A percentile compares a stretch with the other conserved stretches of the same genome.
phyloP scores from a whole-genome alignment of 2,888 invertebrate species.

The Conomelus anceps region DNA sequence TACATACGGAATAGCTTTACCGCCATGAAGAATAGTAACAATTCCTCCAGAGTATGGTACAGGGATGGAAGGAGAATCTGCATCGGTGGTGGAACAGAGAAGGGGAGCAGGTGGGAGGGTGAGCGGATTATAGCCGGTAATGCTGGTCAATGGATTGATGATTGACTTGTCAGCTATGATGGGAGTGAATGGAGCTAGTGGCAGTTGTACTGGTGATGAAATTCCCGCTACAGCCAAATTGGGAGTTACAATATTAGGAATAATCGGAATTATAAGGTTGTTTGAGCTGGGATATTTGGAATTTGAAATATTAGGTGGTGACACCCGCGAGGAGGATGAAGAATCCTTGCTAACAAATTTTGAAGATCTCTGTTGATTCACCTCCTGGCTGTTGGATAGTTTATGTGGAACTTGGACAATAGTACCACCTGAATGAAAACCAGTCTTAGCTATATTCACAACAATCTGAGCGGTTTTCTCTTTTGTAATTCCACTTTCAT shows the following conservation, averaged over 20 bases:
- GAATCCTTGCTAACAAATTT: slow-evolving; percentile 15
- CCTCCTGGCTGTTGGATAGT: background rate
- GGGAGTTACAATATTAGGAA: slow-evolving; percentile 49
- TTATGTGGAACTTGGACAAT: slow-evolving; percentile 47
- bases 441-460: slow-evolving; percentile 58
- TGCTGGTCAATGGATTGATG: slow-evolving; percentile 31
- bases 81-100: slow-evolving; percentile 40
- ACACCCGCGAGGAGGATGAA: slow-evolving; percentile 13
- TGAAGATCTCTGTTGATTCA: slow-evolving; percentile 45
- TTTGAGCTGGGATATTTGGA: slow-evolving; percentile 45
- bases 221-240: slow-evolving; percentile 47
- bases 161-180: slow-evolving; percentile 24
- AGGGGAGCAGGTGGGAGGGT: slow-evolving; percentile 28
- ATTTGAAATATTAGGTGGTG: slow-evolving; percentile 3
- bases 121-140: slow-evolving; percentile 29
- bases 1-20: slow-evolving; percentile 75
- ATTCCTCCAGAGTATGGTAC: slow-evolving; percentile 47
- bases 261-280: slow-evolving; percentile 51
- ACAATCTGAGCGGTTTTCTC: slow-evolving; percentile 49
- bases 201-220: slow-evolving; percentile 41
- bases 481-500: slow-evolving; percentile 48
- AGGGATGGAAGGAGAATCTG: slow-evolving; percentile 39
- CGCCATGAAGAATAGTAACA: slow-evolving; percentile 57
- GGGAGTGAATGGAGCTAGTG: slow-evolving; percentile 34
- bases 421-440: slow-evolving; percentile 74